A percentile compares a stretch with the other conserved stretches of the same genome.
Evolutionary conservation across 2,797 vertebrate species (phyloP).

Genomic region (Poeciliopsis paucimaculata): DNA sequence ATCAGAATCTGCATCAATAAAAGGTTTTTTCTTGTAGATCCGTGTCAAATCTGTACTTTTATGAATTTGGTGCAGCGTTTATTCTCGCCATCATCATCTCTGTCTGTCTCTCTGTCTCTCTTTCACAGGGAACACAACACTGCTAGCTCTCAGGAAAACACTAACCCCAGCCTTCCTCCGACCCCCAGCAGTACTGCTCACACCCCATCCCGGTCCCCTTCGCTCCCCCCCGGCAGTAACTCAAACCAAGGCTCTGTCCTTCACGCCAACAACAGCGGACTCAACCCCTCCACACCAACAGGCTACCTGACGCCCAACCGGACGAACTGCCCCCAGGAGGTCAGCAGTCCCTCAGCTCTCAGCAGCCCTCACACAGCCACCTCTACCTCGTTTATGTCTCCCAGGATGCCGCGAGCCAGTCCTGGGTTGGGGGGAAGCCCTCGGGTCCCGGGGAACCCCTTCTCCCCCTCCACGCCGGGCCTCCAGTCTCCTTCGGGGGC

Average conservation of each 20-base stretch:
- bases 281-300: constrained; percentile 55
- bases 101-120: neutral
- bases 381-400: constrained; percentile 91
- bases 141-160: constrained; percentile 94
- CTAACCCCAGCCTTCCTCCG: constrained; percentile 86
- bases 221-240: constrained; percentile 80
- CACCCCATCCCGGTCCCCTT: constrained; percentile 83
- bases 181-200: constrained; percentile 83
- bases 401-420: constrained; percentile 87
- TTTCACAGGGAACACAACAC: constrained; percentile 90
- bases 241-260: constrained; percentile 81
- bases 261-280: constrained; percentile 83
- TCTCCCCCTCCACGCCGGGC: constrained; percentile 86
- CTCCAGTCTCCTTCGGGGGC: constrained; percentile 77
- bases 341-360: constrained; percentile 84
- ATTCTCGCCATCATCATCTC: neutral
- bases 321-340: constrained; percentile 82
- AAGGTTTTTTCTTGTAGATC: neutral
- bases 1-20: neutral
- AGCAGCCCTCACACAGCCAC: constrained; percentile 86
- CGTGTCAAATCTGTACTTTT: neutral
- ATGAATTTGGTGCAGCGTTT: neutral
- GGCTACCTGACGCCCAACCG: constrained; percentile 86
- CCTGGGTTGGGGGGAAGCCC: constrained; percentile 87
- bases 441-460: constrained; percentile 85